Evolutionary conservation across 2,888 invertebrate genomes (phyloP).

Genomic region (Eugnorisma glareosa): DNA sequence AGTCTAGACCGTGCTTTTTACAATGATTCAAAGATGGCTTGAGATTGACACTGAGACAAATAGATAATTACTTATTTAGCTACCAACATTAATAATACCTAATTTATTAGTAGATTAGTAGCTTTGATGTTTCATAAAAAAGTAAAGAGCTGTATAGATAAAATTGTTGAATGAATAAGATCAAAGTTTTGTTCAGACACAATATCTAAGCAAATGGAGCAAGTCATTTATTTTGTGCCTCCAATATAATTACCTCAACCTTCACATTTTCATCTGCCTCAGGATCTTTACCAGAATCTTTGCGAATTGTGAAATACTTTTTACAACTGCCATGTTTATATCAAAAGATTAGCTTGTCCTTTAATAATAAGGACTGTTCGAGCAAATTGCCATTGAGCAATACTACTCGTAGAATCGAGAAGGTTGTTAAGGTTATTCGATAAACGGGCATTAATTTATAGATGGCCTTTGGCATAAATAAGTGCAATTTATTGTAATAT

Average conservation of each 20-base stretch:
- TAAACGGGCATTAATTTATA: constrained; percentile 16
- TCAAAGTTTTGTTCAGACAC: too few relatives aligned
- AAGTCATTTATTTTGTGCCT: neutral
- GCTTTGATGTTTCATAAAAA: neutral
- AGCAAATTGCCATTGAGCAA: constrained; percentile 45
- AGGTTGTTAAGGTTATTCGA: constrained; percentile 21
- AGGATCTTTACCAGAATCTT: constrained; percentile 30
- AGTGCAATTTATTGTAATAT: constrained; percentile 9
- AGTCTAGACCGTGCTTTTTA: neutral
- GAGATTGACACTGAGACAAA: neutral
- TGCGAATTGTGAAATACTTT: constrained; percentile 40
- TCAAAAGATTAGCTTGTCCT: constrained; percentile 26
- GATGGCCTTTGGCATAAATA: constrained; percentile 22
- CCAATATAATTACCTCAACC: constrained; percentile 27
- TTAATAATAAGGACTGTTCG: constrained; percentile 20
- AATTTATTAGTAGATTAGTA: neutral
- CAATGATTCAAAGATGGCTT: neutral
- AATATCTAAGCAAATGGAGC: neutral
- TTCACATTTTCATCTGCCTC: constrained; percentile 40
- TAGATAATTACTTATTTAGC: neutral
- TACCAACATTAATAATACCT: neutral
- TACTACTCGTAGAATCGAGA: neutral
- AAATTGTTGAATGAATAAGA: neutral
- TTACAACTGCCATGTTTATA: constrained; percentile 21
- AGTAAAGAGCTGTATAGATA: neutral